phyloP scores from a whole-genome alignment of 1,140 invertebrate species.

The Nasonia longicornis region DNA sequence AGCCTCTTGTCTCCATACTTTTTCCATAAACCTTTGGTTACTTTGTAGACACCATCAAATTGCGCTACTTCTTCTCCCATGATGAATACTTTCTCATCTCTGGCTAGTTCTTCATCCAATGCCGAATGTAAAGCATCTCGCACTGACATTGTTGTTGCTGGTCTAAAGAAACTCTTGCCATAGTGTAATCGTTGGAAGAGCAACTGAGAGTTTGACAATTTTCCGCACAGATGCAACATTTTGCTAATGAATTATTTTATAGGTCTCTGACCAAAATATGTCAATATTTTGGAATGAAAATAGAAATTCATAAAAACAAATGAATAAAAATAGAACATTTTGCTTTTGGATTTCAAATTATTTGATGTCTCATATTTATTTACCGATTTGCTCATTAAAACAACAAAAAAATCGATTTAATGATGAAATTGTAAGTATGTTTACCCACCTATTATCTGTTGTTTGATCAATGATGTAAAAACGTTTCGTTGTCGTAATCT shows the following conservation, averaged over 20 bases:
- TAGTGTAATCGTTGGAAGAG: not conserved
- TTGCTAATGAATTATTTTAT: not conserved
- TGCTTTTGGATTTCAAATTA: not conserved
- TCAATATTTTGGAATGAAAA: not conserved
- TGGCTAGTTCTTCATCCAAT: conserved; percentile 94
- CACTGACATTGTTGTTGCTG: conserved; percentile 76
- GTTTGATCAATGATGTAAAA: not conserved
- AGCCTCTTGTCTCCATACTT: conserved; percentile 96
- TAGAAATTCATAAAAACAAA: not conserved
- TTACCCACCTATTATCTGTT: not conserved
- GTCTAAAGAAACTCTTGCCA: conserved; percentile 22
- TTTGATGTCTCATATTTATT: not conserved
- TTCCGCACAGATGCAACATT: conserved; percentile 4
- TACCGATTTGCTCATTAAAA: not conserved
- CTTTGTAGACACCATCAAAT: conserved; percentile 97
- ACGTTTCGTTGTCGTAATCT: not conserved
- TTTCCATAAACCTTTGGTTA: conserved; percentile 90
- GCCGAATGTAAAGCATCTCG: conserved; percentile 95
- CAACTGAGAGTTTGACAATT: not conserved
- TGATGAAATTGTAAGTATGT: not conserved
- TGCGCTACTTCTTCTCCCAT: conserved; percentile 96
- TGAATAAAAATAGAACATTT: not conserved
- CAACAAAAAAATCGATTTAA: not conserved
- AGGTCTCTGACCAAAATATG: not conserved
- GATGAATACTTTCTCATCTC: conserved; percentile 92